Conservation (phyloP, 2,888 invertebrate species). For the Nycteola revayana region DNA sequence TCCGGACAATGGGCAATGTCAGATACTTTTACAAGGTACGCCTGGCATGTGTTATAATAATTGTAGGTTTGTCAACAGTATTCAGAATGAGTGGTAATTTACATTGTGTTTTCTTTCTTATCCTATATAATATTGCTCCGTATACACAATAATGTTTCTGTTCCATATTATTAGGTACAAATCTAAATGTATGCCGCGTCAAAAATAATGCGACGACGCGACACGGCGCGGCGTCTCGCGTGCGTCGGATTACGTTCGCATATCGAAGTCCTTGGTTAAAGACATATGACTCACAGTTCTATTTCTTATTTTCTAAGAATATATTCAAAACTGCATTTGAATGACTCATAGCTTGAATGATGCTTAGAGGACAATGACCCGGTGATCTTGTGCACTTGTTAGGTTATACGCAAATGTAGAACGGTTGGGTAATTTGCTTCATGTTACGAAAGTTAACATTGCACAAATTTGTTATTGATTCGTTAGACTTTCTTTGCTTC, state of each 20-base stretch:
- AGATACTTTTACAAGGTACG: too few species aligned
- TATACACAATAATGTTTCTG: constrained; percentile 10
- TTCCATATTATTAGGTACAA: too few species aligned
- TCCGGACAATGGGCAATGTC: too few species aligned
- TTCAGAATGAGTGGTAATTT: too few species aligned
- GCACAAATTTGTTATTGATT: too few species aligned
- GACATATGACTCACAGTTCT: constrained; percentile 66
- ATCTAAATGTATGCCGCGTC: constrained; percentile 29
- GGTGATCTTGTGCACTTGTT: constrained; percentile 52
- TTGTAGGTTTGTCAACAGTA: too few species aligned
- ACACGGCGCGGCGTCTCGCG: constrained; percentile 34
- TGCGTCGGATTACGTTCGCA: constrained; percentile 32
- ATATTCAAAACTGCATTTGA: constrained; percentile 73
- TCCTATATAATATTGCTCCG: too few species aligned
- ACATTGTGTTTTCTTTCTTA: too few species aligned
- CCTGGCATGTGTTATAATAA: too few species aligned
- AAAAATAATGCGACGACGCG: constrained; percentile 44
- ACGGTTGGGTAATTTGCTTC: constrained; percentile 7
- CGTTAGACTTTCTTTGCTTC: too few species aligned
- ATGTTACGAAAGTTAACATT: neutral
- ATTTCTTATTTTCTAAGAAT: constrained; percentile 78
- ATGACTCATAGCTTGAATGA: constrained; percentile 62
- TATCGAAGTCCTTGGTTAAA: constrained; percentile 63
- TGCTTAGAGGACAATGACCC: constrained; percentile 60
- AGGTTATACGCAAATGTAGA: constrained; percentile 23